A percentile compares a stretch with the other conserved stretches of the same genome.
phyloP scores from a whole-genome alignment of 1,140 invertebrate genomes.

The Heliothis virescens region DNA sequence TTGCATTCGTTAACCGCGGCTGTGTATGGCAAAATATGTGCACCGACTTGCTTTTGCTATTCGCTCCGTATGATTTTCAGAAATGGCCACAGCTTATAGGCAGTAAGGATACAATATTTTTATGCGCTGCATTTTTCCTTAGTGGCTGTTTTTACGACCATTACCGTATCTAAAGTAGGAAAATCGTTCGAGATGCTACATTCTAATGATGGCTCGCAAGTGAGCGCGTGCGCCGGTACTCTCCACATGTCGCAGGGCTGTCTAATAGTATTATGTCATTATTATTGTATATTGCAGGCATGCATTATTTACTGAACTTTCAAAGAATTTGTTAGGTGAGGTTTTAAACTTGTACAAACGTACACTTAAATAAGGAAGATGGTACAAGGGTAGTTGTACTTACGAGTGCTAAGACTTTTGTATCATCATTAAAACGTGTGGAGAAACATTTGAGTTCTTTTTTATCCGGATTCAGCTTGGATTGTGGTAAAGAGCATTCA shows the following conservation, averaged over 20 bases:
- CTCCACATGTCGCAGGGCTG: constrained; percentile 62
- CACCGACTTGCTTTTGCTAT: constrained; percentile 74
- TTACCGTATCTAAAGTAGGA: constrained; percentile 84
- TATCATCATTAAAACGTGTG: too few species aligned
- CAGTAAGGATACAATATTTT: constrained; percentile 85
- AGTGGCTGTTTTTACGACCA: constrained; percentile 77
- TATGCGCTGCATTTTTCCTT: constrained; percentile 82
- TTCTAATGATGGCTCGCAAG: constrained; percentile 79
- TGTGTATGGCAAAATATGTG: constrained; percentile 85
- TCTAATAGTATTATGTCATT: constrained; percentile 1
- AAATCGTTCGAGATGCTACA: constrained; percentile 83
- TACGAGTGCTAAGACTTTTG: too few species aligned
- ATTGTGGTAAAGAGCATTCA: too few species aligned
- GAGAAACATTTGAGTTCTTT: too few species aligned
- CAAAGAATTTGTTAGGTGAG: too few species aligned
- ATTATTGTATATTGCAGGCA: too few species aligned
- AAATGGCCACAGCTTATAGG: constrained; percentile 81
- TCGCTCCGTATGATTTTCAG: constrained; percentile 85
- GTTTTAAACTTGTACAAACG: too few species aligned
- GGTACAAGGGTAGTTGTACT: too few species aligned
- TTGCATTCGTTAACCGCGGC: constrained; percentile 80
- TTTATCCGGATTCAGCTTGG: too few species aligned
- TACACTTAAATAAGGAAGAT: too few species aligned
- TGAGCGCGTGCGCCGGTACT: constrained; percentile 82
- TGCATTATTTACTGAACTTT: too few species aligned